Conservation (phyloP, 2,113 vertebrate species). For the Mus spicilegus region DNA sequence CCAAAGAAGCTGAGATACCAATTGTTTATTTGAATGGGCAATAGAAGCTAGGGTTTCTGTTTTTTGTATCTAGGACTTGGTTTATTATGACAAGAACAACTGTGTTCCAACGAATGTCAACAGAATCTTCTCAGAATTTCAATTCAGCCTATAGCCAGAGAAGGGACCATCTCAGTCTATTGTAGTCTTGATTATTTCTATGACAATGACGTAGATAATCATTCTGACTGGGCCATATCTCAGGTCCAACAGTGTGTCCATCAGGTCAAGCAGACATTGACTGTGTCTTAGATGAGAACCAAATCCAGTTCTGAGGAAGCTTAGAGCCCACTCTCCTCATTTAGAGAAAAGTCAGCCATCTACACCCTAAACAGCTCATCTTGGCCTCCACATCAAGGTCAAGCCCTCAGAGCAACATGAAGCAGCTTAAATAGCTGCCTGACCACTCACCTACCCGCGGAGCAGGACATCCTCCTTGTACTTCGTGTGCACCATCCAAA, state of each 20-base stretch:
- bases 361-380: background rate
- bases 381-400: background rate
- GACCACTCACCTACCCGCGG: background rate
- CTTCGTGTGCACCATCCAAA: background rate
- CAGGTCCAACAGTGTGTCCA: too few species aligned
- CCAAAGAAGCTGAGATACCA: conserved; percentile 26
- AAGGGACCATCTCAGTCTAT: background rate
- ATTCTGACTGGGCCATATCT: background rate
- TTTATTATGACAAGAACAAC: conserved; percentile 45
- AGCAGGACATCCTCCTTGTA: background rate
- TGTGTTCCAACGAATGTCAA: conserved; percentile 26
- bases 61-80: background rate
- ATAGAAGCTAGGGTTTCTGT: conserved; percentile 43
- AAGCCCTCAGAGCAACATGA: background rate
- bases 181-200: background rate
- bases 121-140: conserved; percentile 42
- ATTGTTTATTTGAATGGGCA: background rate
- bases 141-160: background rate
- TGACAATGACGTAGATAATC: too few species aligned
- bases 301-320: background rate
- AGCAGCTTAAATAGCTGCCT: background rate
- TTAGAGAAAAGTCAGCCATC: background rate
- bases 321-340: background rate
- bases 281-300: background rate
- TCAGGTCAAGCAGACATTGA: background rate